Base-by-base conservation (phyloP, 2,888 invertebrate genomes). In the Atethmia centrago region DNA sequence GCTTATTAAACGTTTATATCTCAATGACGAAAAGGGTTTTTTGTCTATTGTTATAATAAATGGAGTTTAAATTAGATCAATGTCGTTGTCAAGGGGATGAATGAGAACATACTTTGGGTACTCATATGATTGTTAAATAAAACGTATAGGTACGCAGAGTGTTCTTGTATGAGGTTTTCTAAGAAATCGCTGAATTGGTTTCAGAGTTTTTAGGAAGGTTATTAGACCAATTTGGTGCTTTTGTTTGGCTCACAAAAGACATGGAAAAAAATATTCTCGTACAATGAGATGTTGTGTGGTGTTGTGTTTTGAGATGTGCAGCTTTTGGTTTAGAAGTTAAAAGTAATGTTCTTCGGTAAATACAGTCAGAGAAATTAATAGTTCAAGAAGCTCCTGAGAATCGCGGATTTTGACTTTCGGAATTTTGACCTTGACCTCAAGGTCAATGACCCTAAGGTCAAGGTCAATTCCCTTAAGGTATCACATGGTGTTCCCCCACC, bases 51-150 rank as follows among this genome's bases (percentile, higher is more conserved):
- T 19, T 21, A 21, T 47, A 21, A 5, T 36, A 3, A 36, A 36
- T 47, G 2, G 19, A 19, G 16, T 19, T 19, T 19, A 31, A 63
- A 47, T 36, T 14, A 3, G 25, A 71, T 71, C 45, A 74, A 71
- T 55, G 55, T 71, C 25, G 71, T 74, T 55, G 53, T 55, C 71
- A 36, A 45, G 55, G 45, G 5, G 31, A 55, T 55, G 10, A 71
- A 74, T 71, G 16, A 36, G 25, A 36, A 16, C 28, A 55, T 28
- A 28, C 28, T 9, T 28, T 55, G 28, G 28, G 19, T 25, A 55
- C 25, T 55, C 53, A 55, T 55, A 55, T 36, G 55, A n/a, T 65
- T 16, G 14, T 53, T 53, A 31, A 55, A 53, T n/a, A n/a, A 55
- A n/a, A 55, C 16, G 31, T 36, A n/a, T n/a, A 16, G 21, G 51